A percentile compares a stretch with the other conserved stretches of the same genome.
Evolutionary conservation across 2,888 invertebrate genomes (phyloP).

Genomic region (Drosophila hamatofila): DNA sequence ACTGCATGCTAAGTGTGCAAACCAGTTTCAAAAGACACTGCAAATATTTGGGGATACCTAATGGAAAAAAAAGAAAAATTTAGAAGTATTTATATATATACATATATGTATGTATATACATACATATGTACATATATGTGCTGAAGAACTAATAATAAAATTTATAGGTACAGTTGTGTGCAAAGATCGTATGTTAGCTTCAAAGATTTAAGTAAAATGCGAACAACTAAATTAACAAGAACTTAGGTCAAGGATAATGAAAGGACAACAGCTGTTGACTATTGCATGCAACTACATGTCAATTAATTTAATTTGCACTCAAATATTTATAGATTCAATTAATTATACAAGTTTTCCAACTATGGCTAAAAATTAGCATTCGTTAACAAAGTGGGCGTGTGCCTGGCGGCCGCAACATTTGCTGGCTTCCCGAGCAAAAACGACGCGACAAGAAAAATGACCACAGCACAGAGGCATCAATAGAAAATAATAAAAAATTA

Average conservation of each 20-base stretch:
- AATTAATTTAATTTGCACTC: not conserved
- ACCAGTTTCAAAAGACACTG: conserved; percentile 38
- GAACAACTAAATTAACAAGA: not conserved
- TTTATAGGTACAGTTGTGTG: conserved; percentile 43
- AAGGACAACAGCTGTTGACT: conserved; percentile 19
- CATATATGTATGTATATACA: not conserved
- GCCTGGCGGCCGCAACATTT: conserved; percentile 25
- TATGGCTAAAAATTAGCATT: conserved; percentile 14
- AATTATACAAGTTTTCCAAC: conserved; percentile 38
- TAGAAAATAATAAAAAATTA: conserved; percentile 17
- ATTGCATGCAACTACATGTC: not conserved
- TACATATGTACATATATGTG: not conserved
- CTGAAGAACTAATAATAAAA: not conserved
- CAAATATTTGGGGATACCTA: not conserved
- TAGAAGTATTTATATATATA: not conserved
- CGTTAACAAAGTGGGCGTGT: conserved; percentile 37
- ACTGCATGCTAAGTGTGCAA: conserved; percentile 51
- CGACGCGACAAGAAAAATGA: conserved; percentile 32
- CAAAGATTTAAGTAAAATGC: not conserved
- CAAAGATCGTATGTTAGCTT: conserved; percentile 7
- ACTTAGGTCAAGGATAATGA: not conserved
- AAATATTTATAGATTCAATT: conserved; percentile 17
- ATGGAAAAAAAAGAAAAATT: conserved; percentile 4
- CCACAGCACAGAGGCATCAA: conserved; percentile 42
- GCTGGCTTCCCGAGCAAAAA: conserved; percentile 30